A percentile compares a stretch with the other conserved stretches of the same genome.
These are phyloP conservation scores for Tetraodon nigroviridis DNA, from an alignment of 2,113 vertebrate species.

Conservation along the genomic window DNA sequence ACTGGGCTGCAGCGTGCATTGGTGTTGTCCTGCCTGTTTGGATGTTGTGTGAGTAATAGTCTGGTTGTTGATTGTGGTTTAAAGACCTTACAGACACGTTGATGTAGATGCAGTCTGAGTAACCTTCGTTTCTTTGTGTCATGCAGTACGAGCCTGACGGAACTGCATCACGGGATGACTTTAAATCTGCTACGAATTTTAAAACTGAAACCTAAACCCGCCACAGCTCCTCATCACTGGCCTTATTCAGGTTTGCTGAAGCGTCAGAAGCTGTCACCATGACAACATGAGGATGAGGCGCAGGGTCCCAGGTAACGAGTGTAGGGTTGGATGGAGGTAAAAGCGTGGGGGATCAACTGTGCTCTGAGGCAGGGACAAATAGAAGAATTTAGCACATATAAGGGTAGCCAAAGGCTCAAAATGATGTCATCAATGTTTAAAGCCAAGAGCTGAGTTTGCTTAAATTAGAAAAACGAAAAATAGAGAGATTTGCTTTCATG, in stretches of 20 bases:
- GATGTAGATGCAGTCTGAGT: no score
- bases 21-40: not conserved
- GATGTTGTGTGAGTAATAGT: conserved; percentile 1
- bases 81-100: not conserved
- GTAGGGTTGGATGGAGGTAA: conserved; percentile 33
- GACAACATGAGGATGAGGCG: conserved; percentile 51
- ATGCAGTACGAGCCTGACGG: no score
- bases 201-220: conserved; percentile 6
- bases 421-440: conserved; percentile 1
- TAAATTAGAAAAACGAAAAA: conserved; percentile 6
- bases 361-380: conserved; percentile 11
- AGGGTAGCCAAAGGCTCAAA: not conserved
- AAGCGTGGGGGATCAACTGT: conserved; percentile 7
- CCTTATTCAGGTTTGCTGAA: conserved; percentile 39
- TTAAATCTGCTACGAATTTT: no score
- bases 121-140: no score
- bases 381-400: not conserved
- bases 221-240: conserved; percentile 33
- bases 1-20: conserved; percentile 16
- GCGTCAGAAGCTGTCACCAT: conserved; percentile 52
- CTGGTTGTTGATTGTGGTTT: no score
- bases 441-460: not conserved
- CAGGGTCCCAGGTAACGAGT: conserved; percentile 65
- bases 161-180: no score
- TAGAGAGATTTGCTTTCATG: not conserved